Conservation (phyloP, 2,797 vertebrate species). For the Tauraco hartlaubi region DNA sequence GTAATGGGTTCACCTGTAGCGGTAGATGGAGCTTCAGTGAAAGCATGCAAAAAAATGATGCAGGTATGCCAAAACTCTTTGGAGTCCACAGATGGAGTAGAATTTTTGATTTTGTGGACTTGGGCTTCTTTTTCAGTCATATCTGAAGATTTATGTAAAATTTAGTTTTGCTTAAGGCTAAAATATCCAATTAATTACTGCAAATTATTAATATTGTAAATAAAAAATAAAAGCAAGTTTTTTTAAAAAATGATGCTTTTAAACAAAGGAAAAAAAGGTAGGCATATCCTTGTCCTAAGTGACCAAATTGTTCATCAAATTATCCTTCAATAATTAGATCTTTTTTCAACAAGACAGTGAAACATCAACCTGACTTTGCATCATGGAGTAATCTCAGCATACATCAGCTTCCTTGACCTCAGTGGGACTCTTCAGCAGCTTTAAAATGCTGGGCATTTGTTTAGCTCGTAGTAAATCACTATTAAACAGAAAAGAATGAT, state of each 20-base stretch:
- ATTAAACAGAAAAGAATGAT: slow-evolving; percentile 12
- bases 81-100: neutral
- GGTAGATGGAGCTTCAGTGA: neutral
- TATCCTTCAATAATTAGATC: neutral
- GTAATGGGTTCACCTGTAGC: neutral
- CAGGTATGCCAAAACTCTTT: neutral
- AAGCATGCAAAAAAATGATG: neutral
- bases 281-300: neutral
- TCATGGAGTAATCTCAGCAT: neutral
- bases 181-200: neutral
- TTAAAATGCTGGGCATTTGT: neutral
- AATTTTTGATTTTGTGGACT: neutral
- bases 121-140: neutral
- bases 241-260: neutral
- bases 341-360: neutral
- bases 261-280: neutral
- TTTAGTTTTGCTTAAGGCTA: neutral
- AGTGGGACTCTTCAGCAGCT: neutral
- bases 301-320: neutral
- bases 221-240: neutral
- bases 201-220: neutral
- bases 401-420: neutral
- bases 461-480: slow-evolving; percentile 34
- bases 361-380: neutral
- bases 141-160: neutral